These are phyloP conservation scores for Caenorhabditis sp. DNA, from an alignment of 2,888 invertebrate genomes.

Conservation along the genomic window DNA sequence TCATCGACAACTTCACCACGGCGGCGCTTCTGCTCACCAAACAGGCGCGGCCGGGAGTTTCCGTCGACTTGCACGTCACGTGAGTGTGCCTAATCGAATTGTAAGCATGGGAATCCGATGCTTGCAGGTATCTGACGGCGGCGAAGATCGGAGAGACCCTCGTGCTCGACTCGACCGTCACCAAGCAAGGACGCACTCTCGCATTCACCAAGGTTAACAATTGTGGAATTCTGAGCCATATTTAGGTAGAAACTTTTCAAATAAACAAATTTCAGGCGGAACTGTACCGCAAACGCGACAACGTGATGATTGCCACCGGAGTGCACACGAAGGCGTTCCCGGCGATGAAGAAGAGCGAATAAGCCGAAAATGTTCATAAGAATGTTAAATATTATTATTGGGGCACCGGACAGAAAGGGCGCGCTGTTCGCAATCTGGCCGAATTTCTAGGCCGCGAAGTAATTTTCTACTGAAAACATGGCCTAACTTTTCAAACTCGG, in stretches of 20 bases:
- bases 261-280: constrained; percentile 83
- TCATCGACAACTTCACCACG: constrained; percentile 76
- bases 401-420: no score
- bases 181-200: constrained; percentile 84
- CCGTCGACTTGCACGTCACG: constrained; percentile 89
- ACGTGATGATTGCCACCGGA: constrained; percentile 87
- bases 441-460: no score
- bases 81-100: constrained; percentile 81
- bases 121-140: constrained; percentile 86
- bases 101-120: not conserved
- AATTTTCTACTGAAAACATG: no score
- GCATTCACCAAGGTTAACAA: constrained; percentile 67
- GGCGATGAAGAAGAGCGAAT: constrained; percentile 25
- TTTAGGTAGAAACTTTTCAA: no score
- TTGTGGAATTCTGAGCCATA: no score
- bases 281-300: constrained; percentile 86
- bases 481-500: no score
- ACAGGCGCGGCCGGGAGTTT: constrained; percentile 85
- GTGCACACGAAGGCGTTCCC: constrained; percentile 86
- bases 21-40: constrained; percentile 75
- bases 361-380: not conserved
- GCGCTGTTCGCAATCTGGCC: no score
- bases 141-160: constrained; percentile 88
- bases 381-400: no score
- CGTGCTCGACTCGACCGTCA: constrained; percentile 86